phyloP scores from a whole-genome alignment of 1,140 invertebrate genomes.

The Spodoptera frugiperda region DNA sequence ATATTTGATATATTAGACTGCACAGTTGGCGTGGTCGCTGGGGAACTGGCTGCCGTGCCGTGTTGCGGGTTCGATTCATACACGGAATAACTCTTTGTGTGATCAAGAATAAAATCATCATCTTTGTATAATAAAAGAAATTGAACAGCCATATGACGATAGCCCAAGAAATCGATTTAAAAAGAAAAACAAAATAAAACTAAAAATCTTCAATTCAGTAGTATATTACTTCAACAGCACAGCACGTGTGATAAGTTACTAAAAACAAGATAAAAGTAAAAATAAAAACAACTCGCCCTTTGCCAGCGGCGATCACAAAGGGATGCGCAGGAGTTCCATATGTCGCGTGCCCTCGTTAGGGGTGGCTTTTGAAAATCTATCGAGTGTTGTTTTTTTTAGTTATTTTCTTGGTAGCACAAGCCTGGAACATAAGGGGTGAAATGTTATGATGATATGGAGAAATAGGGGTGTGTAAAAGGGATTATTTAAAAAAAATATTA shows the following conservation, averaged over 20 bases:
- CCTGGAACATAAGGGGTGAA: neutral
- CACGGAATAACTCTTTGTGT: too few species aligned
- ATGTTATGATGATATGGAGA: neutral
- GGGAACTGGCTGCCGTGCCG: too few species aligned
- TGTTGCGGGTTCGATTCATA: too few species aligned
- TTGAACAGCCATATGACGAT: too few species aligned
- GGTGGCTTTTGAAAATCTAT: constrained; percentile 15
- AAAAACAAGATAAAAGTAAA: constrained; percentile 39
- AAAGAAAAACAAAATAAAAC: neutral
- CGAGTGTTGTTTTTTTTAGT: constrained; percentile 3
- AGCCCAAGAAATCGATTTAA: too few species aligned
- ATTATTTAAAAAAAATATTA: neutral
- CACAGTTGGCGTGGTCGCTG: too few species aligned
- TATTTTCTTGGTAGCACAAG: constrained; percentile 9
- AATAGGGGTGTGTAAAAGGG: neutral
- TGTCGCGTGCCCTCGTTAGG: constrained; percentile 53
- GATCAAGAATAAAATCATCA: too few species aligned
- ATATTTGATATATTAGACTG: too few species aligned
- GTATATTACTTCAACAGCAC: neutral
- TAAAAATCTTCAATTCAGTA: neutral
- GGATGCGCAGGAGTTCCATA: constrained; percentile 66
- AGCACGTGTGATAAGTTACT: constrained; percentile 11
- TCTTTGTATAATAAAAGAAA: too few species aligned
- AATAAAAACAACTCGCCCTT: constrained; percentile 35
- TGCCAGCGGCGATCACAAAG: constrained; percentile 49